Evolutionary conservation across 2,797 vertebrate species (phyloP).

Genomic region (Cossypha caffra): DNA sequence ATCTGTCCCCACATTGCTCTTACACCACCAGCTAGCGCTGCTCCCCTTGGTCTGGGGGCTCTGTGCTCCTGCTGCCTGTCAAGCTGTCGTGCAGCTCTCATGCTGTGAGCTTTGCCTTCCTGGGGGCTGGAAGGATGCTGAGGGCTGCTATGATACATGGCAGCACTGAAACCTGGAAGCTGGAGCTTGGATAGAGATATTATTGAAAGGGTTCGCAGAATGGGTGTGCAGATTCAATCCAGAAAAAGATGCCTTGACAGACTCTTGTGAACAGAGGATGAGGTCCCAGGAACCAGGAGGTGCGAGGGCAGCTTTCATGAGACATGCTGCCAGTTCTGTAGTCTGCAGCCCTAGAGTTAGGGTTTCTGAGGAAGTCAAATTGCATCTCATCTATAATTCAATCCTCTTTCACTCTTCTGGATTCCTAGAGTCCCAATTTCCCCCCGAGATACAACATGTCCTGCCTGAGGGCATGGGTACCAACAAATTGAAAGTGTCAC

Average conservation of each 20-base stretch:
- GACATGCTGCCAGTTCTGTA: not conserved
- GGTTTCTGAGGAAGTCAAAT: not conserved
- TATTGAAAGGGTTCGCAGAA: not conserved
- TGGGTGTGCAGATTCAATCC: not conserved
- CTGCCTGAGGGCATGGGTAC: not conserved
- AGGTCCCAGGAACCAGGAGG: not conserved
- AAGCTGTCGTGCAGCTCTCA: not conserved
- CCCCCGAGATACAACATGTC: not conserved
- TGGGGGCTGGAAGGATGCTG: not conserved
- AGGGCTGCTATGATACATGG: not conserved
- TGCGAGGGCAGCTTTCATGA: not conserved
- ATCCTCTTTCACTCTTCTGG: not conserved
- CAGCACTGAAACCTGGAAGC: not conserved
- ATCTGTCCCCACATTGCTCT: not conserved
- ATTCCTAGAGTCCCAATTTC: not conserved
- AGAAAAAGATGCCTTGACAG: not conserved
- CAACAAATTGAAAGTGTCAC: not conserved
- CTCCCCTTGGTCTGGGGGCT: not conserved
- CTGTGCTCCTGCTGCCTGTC: not conserved
- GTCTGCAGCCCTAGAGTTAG: not conserved
- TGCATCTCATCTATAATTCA: slow-evolving; percentile 25
- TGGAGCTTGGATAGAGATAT: not conserved
- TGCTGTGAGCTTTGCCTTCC: not conserved
- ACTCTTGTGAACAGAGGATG: not conserved
- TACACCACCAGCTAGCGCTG: not conserved